Base-by-base conservation (phyloP, 1,140 invertebrate genomes). In the Eurosta solidaginis region DNA sequence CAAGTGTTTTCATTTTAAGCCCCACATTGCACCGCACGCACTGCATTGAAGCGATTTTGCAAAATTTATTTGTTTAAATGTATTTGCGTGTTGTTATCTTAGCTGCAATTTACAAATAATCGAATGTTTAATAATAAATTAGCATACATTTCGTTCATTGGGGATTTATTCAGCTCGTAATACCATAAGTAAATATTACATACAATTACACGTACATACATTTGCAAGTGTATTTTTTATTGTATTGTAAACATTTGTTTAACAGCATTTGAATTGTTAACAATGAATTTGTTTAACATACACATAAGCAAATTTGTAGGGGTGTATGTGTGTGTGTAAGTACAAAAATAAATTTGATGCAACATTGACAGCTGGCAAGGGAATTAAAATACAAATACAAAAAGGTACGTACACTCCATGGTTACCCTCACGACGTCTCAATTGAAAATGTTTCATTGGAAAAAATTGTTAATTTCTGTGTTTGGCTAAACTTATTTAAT, bases 81-180 rank as follows among this genome's bases (percentile, higher is more conserved):
- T 68, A 27, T 42, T 68, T 2, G n/a, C n/a, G n/a, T n/a, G 1
- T 68, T 27, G 59, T n/a, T 68, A 68, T 68, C 59, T 63, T n/a
- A 17, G 33, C n/a, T 27, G 59, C n/a, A 40, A 20, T 40, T 68
- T 10, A 14, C 59, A 33, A 68, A 68, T 68, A 40, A 68, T 22
- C 59, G 33, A 9, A 68, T 68, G n/a, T 22, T 7, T 14, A 20
- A 68, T 68, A 68, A 40, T 68, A 68, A 68, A 68, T 68, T 68
- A 33, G n/a, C 59, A 42, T 68, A 42, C 1, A 68, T 40, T 40
- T 68, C 33, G 40, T 4, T 12, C 59, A n/a, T n/a, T 40, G 3
- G 59, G 59, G 59, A 68, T 68, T 68, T 68, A 33, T 40, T 36
- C 17, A 29, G 40, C n/a, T 40, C 33, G 3, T n/a, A 40, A 36